Evolutionary conservation across 2,888 invertebrate genomes (phyloP), one percentile per base, ranked within the genome.

Genomic region (Ophion obscuratus): DNA sequence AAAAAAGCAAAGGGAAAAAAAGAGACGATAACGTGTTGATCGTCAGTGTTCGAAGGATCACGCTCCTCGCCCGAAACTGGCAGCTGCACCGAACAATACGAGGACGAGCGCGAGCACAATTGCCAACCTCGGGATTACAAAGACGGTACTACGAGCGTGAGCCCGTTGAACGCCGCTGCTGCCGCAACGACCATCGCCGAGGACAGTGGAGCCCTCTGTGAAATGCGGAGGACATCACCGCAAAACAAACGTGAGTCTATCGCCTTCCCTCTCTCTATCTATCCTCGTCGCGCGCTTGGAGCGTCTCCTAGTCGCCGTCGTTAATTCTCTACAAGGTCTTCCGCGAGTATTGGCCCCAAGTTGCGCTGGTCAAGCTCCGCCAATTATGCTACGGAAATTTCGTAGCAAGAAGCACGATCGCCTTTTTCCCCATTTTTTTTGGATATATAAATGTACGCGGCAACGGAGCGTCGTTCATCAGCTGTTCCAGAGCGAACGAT

Each of bases 181-280:
- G 87, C 64, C 31, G 84, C 89, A 90, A 87, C 88, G 87, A 88
- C 89, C 88, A 89, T 90, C 84, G 89, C 89, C 85, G 92, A 92
- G 88, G 91, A 92, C 81, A 91, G 91, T 91, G 92, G 90, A 91
- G 93, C 92, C 91, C 91, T 92, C 93, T 94, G 93, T 94, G 95
- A 95, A 93, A 95, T 95, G 95, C 95, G 95, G 93, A 95, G 95
- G 90, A 95, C 95, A 94, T 95, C 95, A 93, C 95, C 95, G 92
- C 94, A 95, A 92, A 95, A 95, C 93, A 95, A 95, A 95, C 95
- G 95, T 95, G 92, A 92, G 68, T 78, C 44, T n/a, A 4, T 27
- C 36, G 44, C 17, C 53, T 24, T 14, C 57, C 11, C 17, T 44
- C 17, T 44, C 17, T 66, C n/a, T 75, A 31, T 47, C 62, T 14